These are phyloP conservation scores for Denticeps clupeoides DNA, from an alignment of 2,797 vertebrate species.

Conservation along the genomic window DNA sequence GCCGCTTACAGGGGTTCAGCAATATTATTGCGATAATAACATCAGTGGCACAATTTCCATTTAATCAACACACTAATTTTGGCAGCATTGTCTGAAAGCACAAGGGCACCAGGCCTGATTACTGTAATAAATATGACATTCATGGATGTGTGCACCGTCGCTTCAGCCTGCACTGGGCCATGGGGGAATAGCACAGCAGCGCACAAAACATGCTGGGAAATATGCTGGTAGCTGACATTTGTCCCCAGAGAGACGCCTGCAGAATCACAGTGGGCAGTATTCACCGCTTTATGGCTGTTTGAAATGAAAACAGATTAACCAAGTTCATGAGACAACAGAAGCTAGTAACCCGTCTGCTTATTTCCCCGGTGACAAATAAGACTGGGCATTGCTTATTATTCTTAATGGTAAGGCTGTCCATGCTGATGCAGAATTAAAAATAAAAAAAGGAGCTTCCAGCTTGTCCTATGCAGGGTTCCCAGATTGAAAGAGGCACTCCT, in stretches of 20 bases:
- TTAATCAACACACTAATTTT: conserved; percentile 38
- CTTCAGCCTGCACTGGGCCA: conserved; percentile 1
- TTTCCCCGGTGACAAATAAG: conserved; percentile 22
- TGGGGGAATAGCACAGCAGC: too few species aligned
- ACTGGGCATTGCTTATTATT: too few species aligned
- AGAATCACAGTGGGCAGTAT: conserved; percentile 29
- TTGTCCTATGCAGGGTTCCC: too few species aligned
- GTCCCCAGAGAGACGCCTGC: conserved; percentile 37
- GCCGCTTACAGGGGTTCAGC: conserved; percentile 29
- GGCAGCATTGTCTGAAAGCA: conserved; percentile 20
- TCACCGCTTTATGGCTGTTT: too few species aligned
- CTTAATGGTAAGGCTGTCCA: too few species aligned
- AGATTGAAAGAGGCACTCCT: too few species aligned
- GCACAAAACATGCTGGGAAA: neutral
- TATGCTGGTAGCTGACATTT: conserved; percentile 40
- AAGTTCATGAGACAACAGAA: too few species aligned
- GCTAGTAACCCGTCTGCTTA: too few species aligned
- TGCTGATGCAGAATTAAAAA: conserved; percentile 1
- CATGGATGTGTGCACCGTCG: conserved; percentile 15
- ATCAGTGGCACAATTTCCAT: conserved; percentile 32
- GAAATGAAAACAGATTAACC: too few species aligned
- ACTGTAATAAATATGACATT: conserved; percentile 27
- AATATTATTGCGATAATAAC: conserved; percentile 36
- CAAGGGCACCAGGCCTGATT: conserved; percentile 23
- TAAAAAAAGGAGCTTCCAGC: too few species aligned